phyloP scores from a whole-genome alignment of 2,888 invertebrate species.

The Germaria angustata region DNA sequence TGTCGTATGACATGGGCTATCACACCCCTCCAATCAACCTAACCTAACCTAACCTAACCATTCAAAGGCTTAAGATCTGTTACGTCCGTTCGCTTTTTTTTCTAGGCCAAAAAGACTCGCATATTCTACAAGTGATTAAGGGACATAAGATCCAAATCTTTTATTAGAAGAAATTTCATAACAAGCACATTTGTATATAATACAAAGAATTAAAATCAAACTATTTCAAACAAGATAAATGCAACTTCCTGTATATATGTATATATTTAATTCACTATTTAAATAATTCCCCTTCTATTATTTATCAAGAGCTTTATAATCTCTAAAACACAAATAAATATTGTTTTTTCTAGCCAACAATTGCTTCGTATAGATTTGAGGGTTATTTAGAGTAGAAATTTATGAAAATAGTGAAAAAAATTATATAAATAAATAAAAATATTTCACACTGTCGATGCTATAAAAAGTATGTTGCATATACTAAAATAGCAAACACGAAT shows the following conservation, averaged over 20 bases:
- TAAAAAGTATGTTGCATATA: conserved; percentile 1
- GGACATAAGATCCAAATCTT: too few species aligned
- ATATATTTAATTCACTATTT: background rate
- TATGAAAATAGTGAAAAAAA: background rate
- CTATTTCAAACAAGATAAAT: background rate
- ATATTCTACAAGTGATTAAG: too few species aligned
- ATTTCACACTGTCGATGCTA: background rate
- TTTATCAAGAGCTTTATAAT: background rate
- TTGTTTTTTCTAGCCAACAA: background rate
- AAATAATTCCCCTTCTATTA: background rate
- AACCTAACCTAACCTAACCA: too few species aligned
- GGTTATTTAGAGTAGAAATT: conserved; percentile 39
- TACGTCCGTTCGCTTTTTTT: too few species aligned
- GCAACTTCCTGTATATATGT: background rate
- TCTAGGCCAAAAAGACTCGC: too few species aligned
- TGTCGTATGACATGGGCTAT: too few species aligned
- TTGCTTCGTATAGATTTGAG: conserved; percentile 18
- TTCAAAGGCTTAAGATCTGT: too few species aligned
- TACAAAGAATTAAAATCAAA: background rate
- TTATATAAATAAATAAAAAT: conserved; percentile 11
- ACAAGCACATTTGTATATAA: too few species aligned
- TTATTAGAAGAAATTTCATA: too few species aligned
- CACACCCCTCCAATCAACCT: too few species aligned
- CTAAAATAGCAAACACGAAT: background rate
- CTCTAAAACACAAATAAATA: background rate